A percentile compares a stretch with the other conserved stretches of the same genome.
These are phyloP conservation scores for Cyprinodon brontotheroides DNA, from an alignment of 2,113 vertebrate genomes.

Conservation along the genomic window DNA sequence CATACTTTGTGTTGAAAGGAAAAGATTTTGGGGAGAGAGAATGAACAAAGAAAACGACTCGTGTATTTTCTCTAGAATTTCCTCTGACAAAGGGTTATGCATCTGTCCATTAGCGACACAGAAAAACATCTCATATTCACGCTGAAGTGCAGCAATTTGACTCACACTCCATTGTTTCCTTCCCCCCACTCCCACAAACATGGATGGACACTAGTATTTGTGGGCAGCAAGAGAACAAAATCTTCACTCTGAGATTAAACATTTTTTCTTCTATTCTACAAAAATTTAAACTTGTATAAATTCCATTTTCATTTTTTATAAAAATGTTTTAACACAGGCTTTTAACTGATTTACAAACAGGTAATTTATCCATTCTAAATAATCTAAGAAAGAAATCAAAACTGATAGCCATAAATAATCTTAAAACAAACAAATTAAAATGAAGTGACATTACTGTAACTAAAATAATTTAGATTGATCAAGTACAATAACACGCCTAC, in stretches of 20 bases:
- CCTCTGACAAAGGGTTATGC: background rate
- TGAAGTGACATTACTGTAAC: background rate
- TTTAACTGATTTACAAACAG: background rate
- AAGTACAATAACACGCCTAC: too few species aligned
- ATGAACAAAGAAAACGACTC: background rate
- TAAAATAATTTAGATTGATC: background rate
- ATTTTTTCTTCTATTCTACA: background rate
- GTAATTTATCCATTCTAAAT: too few species aligned
- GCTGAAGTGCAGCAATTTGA: constrained; percentile 34
- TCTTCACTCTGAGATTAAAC: constrained; percentile 12
- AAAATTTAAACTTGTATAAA: background rate
- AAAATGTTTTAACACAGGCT: background rate
- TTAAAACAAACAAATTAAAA: background rate
- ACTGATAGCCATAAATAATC: background rate
- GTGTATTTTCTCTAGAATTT: background rate
- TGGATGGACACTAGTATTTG: background rate
- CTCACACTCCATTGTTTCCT: too few species aligned
- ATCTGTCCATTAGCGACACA: constrained; percentile 46
- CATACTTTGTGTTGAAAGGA: background rate
- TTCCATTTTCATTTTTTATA: too few species aligned
- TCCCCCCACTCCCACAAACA: background rate
- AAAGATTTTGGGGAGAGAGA: background rate
- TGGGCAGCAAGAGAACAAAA: constrained; percentile 13
- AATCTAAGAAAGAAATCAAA: too few species aligned
- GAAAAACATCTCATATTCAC: constrained; percentile 4